phyloP scores from a whole-genome alignment of 2,113 vertebrate species.

The Sardina pilchardus region DNA sequence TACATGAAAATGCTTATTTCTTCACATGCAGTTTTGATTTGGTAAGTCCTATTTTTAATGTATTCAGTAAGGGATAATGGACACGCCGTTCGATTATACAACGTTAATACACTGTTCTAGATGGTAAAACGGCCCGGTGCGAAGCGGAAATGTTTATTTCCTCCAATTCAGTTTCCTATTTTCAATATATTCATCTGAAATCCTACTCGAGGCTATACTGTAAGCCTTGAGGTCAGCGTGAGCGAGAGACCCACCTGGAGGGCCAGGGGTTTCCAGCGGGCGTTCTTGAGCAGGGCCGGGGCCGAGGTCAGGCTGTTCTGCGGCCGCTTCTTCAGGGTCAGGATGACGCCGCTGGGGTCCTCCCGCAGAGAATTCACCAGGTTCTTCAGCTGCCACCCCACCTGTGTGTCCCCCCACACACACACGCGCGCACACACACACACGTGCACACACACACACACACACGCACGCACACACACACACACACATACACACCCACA shows the following conservation, averaged over 20 bases:
- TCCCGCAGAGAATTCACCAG: conserved; percentile 54
- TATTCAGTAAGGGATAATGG: no score
- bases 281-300: conserved; percentile 48
- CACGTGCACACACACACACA: not conserved
- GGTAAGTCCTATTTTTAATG: no score
- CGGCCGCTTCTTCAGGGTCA: conserved; percentile 53
- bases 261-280: conserved; percentile 54
- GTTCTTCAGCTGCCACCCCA: conserved; percentile 59
- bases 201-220: no score
- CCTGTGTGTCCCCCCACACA: conserved; percentile 38
- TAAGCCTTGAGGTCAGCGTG: not conserved
- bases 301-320: conserved; percentile 49
- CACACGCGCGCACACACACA: conserved; percentile 27
- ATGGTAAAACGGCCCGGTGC: no score
- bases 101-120: no score
- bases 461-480: not conserved
- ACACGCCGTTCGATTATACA: no score
- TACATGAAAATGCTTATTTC: no score
- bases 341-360: conserved; percentile 53
- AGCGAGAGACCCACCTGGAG: conserved; percentile 43
- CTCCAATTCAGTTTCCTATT: no score
- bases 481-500: not conserved
- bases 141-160: no score
- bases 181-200: no score
- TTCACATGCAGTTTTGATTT: no score